A percentile compares a stretch with the other conserved stretches of the same genome.
Conservation (phyloP, 2,888 invertebrate genomes). For the Scelioninae gen. 2 region DNA sequence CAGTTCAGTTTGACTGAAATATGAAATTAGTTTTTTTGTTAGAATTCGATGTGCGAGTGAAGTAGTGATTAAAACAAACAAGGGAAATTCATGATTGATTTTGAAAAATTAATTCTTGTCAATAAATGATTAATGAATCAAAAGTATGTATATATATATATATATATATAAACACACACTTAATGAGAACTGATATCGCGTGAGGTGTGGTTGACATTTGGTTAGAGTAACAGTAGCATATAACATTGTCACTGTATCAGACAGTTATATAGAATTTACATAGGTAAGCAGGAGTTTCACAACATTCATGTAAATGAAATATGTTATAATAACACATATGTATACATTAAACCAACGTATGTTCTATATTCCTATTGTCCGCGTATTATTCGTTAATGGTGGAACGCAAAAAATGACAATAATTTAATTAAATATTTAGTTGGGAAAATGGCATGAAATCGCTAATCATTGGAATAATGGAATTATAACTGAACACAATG, state of each 20-base stretch:
- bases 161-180: background rate
- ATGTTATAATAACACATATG: slow-evolving; percentile 60
- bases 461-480: too few species aligned
- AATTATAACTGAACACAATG: too few species aligned
- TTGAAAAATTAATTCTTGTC: background rate
- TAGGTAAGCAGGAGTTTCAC: slow-evolving; percentile 64
- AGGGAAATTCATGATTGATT: too few species aligned
- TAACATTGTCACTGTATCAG: slow-evolving; percentile 69
- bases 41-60: too few species aligned
- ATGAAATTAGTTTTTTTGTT: too few species aligned
- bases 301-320: slow-evolving; percentile 66
- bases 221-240: slow-evolving; percentile 64
- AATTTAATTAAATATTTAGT: too few species aligned
- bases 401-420: too few species aligned
- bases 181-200: slow-evolving; percentile 56
- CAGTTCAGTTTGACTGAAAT: too few species aligned
- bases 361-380: slow-evolving; percentile 30
- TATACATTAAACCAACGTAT: slow-evolving; percentile 22
- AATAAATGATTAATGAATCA: background rate
- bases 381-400: too few species aligned
- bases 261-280: slow-evolving; percentile 70
- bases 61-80: too few species aligned
- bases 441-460: too few species aligned
- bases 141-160: slow-evolving; percentile 16
- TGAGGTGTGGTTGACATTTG: slow-evolving; percentile 60